A percentile compares a stretch with the other conserved stretches of the same genome.
These are phyloP conservation scores for Coelopa pilipes DNA, from an alignment of 2,888 invertebrate species.

Conservation along the genomic window DNA sequence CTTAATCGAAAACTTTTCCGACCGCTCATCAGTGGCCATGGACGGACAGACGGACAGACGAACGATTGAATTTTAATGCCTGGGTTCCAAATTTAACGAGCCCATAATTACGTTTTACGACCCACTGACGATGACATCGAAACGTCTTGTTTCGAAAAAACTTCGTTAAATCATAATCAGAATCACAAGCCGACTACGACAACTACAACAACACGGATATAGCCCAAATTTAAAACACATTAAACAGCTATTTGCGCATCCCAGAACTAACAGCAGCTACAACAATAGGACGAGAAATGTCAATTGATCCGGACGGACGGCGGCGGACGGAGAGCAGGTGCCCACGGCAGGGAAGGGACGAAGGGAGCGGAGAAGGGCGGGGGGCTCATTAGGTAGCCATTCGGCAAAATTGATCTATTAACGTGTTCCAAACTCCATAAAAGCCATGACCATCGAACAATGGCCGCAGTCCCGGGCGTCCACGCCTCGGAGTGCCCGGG, in stretches of 20 bases:
- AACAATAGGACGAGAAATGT: conserved; percentile 1
- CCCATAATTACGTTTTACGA: conserved; percentile 16
- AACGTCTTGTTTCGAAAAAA: too few relatives aligned
- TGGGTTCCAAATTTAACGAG: background rate
- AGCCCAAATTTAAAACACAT: background rate
- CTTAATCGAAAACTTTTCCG: too few relatives aligned
- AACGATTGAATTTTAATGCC: too few relatives aligned
- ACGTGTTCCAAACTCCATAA: conserved; percentile 13
- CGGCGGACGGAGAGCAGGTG: too few relatives aligned
- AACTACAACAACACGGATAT: too few relatives aligned
- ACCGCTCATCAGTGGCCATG: too few relatives aligned
- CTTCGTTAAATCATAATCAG: too few relatives aligned
- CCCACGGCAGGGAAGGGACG: too few relatives aligned
- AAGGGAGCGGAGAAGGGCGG: background rate
- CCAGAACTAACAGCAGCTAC: background rate
- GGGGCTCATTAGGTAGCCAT: background rate
- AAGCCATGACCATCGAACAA: conserved; percentile 10
- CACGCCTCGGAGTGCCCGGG: background rate
- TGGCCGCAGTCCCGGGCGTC: background rate
- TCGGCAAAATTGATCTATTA: conserved; percentile 21
- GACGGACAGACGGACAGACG: too few relatives aligned
- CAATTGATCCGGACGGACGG: background rate
- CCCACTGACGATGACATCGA: too few relatives aligned
- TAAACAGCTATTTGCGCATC: background rate
- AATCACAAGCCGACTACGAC: background rate